Conservation (phyloP, 2,113 vertebrate species). For the Mus musculus region DNA sequence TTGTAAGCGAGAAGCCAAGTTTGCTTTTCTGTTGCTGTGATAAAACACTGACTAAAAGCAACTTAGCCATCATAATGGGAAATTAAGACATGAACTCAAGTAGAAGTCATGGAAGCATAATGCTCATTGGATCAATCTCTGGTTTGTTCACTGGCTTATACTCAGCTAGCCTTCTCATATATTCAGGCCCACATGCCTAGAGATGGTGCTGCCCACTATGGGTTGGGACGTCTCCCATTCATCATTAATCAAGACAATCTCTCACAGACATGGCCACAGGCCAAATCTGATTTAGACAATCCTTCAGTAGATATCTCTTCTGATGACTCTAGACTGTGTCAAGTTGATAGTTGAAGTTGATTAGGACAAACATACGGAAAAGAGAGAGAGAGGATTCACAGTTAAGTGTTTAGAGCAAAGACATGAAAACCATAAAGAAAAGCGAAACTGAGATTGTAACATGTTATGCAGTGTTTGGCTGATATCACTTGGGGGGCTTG, state of each 20-base stretch:
- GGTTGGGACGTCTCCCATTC: background rate
- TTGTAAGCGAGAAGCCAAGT: background rate
- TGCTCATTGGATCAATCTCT: background rate
- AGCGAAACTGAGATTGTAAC: background rate
- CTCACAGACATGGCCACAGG: background rate
- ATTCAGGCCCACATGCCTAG: background rate
- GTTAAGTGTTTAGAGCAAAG: background rate
- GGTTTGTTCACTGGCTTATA: background rate
- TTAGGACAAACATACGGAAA: background rate
- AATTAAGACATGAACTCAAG: background rate
- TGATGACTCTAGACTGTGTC: background rate
- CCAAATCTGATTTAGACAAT: background rate
- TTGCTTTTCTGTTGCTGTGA: background rate
- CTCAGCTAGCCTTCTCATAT: background rate
- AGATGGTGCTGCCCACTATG: background rate
- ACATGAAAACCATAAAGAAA: background rate
- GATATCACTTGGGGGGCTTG: background rate
- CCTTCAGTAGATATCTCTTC: background rate
- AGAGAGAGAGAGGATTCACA: background rate
- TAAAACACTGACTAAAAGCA: background rate
- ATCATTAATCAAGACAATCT: background rate
- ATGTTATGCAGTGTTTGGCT: background rate
- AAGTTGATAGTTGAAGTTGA: background rate
- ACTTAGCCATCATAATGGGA: background rate
- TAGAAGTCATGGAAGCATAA: background rate